phyloP scores from a whole-genome alignment of 2,888 invertebrate species.

The Aelia acuminata region DNA sequence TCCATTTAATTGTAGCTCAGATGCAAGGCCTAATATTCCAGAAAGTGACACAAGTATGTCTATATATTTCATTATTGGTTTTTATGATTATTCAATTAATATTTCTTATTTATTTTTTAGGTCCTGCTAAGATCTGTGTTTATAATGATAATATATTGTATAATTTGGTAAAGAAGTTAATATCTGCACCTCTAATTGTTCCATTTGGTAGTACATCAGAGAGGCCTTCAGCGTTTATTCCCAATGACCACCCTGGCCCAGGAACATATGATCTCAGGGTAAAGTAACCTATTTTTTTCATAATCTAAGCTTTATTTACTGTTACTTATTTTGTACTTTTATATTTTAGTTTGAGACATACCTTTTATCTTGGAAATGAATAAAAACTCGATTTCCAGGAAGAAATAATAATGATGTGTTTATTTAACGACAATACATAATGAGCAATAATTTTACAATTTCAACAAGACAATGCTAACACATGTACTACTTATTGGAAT shows the following conservation, averaged over 20 bases:
- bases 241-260: conserved; percentile 57
- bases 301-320: background rate
- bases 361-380: too few species aligned
- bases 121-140: conserved; percentile 5
- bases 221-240: background rate
- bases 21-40: background rate
- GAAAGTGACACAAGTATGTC: conserved; percentile 24
- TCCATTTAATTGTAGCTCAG: conserved; percentile 45
- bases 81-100: background rate
- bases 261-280: conserved; percentile 59
- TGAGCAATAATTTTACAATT: too few species aligned
- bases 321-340: background rate
- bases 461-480: too few species aligned
- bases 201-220: background rate
- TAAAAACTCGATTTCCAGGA: too few species aligned
- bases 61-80: background rate
- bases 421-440: too few species aligned
- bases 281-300: background rate
- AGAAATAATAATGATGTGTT: too few species aligned
- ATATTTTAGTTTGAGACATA: too few species aligned
- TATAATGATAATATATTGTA: background rate
- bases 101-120: conserved; percentile 19
- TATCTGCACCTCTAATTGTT: background rate
- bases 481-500: too few species aligned
- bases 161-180: background rate